Evolutionary conservation across 2,888 invertebrate genomes (phyloP), one percentile per base, ranked within the genome.

Genomic region (Rutpela maculata): DNA sequence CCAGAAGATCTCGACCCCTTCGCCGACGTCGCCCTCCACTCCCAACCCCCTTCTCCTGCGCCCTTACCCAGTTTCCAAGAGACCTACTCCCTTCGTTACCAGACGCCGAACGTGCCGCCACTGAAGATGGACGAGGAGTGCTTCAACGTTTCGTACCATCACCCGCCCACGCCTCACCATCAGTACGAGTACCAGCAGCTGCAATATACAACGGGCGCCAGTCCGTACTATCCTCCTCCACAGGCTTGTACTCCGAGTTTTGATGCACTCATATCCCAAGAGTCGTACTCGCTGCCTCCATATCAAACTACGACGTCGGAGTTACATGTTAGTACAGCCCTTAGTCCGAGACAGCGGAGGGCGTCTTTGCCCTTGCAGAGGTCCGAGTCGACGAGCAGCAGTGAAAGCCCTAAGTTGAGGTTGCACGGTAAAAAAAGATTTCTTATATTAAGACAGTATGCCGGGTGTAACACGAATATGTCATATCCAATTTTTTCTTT

Each of bases 71-170:
- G 96, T 90, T 96, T 96, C 91, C 95, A 97, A 91, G 97, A 97
- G 91, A 97, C 96, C 35, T 96, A 96, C 89, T 95, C 95, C 76
- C 93, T 95, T 67, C 94, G 95, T 80, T 95, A 95, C 87, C 82
- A 68, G 62, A 63, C 79, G 22, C 82, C 81, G 55, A 78, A 74
- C 18, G 78, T 79, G 92, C 89, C 91, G 93, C 84, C 70, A 38
- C 93, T 95, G 85, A 96, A 96, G 90, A 96, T 96, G 96, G 96
- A 96, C 88, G 96, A 96, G 87, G 96, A 96, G 85, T 95, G 95
- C 87, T 95, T 94, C 88, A 94, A 95, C 87, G 92, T 93, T 18
- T 89, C 88, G 87, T 93, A 89, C 67, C 90, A 88, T 75, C 90
- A 89, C 81, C 78, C 77, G n/a, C 35, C 77, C n/a, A 62, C 78